Evolutionary conservation across 2,797 vertebrate genomes (phyloP), one percentile per base, ranked within the genome.

Genomic region (Nannoperca australis): DNA sequence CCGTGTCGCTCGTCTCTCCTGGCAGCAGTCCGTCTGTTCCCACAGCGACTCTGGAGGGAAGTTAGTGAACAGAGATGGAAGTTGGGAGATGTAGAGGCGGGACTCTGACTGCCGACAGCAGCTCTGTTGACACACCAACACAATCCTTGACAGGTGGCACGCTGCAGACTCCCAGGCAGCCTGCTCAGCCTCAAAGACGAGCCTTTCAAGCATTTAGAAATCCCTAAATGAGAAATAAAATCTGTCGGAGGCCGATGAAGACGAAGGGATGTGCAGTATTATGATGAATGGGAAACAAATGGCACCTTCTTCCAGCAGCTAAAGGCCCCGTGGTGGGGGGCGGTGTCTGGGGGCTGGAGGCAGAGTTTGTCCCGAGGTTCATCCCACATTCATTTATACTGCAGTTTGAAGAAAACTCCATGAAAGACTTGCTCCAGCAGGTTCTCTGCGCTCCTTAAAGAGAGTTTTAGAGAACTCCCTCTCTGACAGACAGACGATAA

Each of bases 141-240:
- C 65, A 84, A 73, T 74, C 56, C 12, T 24, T 78, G 85, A 83
- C 79, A 87, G 82, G 83, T 81, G 72, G 63, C 64, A 44, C 0
- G 7, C 59, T 42, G 38, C 45, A 20, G 63, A 70, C 58, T 53
- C 12, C 12, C 51, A 61, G 59, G 67, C 61, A 85, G 70, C 40
- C 70, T 59, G 74, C 64, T 74, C 34, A 55, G 49, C 47, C 63
- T 73, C 45, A 47, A 27, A 53, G 54, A 77, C 40, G 36, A 71
- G 73, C 64, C 71, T 80, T 45, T 68, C 42, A 50, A 54, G 73
- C 66, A 59, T 85, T 81, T 58, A 69, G 56, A 63, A 76, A 69
- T 27, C 47, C 59, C 27, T 54, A 75, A 70, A 70, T 58, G 78
- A 78, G 20, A 56, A 65, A 72, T 54, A 53, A 42, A 68, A 76